These are phyloP conservation scores for Epirrhoe alternata DNA, from an alignment of 2,888 invertebrate species.

Conservation along the genomic window DNA sequence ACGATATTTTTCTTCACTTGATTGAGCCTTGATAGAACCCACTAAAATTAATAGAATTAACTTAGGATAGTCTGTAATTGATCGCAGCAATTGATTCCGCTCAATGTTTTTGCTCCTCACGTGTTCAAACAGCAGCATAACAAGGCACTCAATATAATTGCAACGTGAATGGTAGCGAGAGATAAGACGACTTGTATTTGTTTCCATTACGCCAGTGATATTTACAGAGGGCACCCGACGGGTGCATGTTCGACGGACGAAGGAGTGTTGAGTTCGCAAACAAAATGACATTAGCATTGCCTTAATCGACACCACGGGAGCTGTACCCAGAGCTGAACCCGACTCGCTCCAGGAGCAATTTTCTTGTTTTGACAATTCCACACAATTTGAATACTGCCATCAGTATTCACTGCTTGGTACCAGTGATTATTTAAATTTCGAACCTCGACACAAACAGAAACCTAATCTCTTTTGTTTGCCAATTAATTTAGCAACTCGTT, in stretches of 20 bases:
- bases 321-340: constrained; percentile 51
- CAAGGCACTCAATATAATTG: constrained; percentile 51
- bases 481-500: constrained; percentile 65
- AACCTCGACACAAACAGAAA: constrained; percentile 68
- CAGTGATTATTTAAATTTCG: constrained; percentile 74
- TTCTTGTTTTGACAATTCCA: constrained; percentile 72
- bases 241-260: constrained; percentile 57
- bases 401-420: constrained; percentile 66
- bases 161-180: constrained; percentile 56
- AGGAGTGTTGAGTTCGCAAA: constrained; percentile 70
- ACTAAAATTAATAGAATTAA: neutral
- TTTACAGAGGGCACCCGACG: constrained; percentile 58
- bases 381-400: constrained; percentile 72
- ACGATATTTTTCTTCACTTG: no score
- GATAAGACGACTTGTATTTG: constrained; percentile 61
- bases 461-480: constrained; percentile 69
- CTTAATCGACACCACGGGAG: constrained; percentile 77
- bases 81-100: constrained; percentile 3
- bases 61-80: constrained; percentile 5
- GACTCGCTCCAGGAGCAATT: constrained; percentile 63
- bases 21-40: neutral
- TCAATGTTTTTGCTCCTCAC: constrained; percentile 15
- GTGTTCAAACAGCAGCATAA: constrained; percentile 31
- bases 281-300: constrained; percentile 77
- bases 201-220: constrained; percentile 60